Conservation (phyloP, 2,888 invertebrate genomes). For the Euphydryas editha region DNA sequence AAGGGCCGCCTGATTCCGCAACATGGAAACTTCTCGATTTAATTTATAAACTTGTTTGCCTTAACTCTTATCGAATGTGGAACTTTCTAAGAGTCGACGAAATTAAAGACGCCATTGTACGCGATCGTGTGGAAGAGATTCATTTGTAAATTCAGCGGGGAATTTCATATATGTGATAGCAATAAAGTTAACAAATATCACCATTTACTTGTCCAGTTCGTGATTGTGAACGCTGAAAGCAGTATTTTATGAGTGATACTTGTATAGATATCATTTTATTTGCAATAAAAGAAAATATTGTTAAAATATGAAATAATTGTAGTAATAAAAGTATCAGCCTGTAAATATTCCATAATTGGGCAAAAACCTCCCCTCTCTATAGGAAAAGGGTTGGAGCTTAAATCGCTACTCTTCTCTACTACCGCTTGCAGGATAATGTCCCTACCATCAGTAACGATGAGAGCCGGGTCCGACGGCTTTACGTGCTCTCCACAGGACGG, state of each 20-base stretch:
- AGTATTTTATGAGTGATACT: background rate
- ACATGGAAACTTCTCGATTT: conserved; percentile 75
- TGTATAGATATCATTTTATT: background rate
- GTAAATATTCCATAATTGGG: too few species aligned
- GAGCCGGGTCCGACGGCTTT: too few species aligned
- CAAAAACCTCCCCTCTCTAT: too few species aligned
- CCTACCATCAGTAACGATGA: too few species aligned
- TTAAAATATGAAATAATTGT: too few species aligned
- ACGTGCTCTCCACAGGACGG: too few species aligned
- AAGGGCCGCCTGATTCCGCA: conserved; percentile 71
- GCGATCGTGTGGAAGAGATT: conserved; percentile 17
- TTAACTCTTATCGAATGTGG: conserved; percentile 62
- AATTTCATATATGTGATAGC: conserved; percentile 6
- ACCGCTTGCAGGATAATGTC: too few species aligned
- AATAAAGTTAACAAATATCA: conserved; percentile 4
- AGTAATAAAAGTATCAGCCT: too few species aligned
- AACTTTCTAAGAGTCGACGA: conserved; percentile 50
- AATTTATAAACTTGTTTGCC: conserved; percentile 79
- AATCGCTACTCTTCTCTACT: too few species aligned
- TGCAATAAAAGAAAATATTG: too few species aligned
- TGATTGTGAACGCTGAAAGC: background rate
- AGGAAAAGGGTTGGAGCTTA: too few species aligned
- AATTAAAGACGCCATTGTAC: conserved; percentile 42
- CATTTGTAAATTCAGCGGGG: conserved; percentile 3
- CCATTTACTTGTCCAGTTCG: background rate